Evolutionary conservation across 2,113 vertebrate species (phyloP).

Genomic region (Engraulis encrasicolus): DNA sequence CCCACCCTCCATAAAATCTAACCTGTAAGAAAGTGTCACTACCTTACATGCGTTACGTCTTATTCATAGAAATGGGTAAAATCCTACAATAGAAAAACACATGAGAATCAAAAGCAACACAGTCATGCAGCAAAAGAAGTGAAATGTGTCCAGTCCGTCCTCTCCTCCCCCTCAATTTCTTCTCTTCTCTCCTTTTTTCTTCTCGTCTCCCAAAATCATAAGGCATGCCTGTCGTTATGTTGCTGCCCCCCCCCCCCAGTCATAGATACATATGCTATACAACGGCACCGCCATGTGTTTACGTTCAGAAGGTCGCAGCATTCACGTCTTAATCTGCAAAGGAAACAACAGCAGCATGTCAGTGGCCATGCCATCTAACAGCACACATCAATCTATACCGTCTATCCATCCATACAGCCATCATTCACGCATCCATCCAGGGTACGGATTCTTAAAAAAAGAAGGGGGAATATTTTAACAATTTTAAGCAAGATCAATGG

Average conservation of each 20-base stretch:
- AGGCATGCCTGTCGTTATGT: conserved; percentile 90
- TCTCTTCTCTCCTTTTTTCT: conserved; percentile 81
- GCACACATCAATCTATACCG: too few species aligned
- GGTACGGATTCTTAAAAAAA: too few species aligned
- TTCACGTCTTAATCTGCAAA: conserved; percentile 65
- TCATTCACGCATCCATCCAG: too few species aligned
- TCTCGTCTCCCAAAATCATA: conserved; percentile 84
- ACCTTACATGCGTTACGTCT: conserved; percentile 77
- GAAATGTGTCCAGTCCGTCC: conserved; percentile 56
- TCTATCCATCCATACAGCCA: too few species aligned
- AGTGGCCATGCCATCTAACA: background rate
- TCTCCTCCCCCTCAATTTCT: conserved; percentile 83
- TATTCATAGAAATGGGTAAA: conserved; percentile 62
- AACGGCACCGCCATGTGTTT: conserved; percentile 60
- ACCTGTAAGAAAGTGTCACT: conserved; percentile 69
- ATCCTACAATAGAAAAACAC: conserved; percentile 49
- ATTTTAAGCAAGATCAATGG: too few species aligned
- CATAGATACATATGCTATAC: conserved; percentile 63
- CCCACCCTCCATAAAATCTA: conserved; percentile 44
- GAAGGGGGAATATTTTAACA: too few species aligned
- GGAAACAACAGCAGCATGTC: conserved; percentile 17
- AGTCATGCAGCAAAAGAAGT: conserved; percentile 88
- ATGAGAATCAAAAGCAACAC: conserved; percentile 83
- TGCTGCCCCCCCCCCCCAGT: conserved; percentile 71
- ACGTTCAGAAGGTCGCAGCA: conserved; percentile 75